Evolutionary conservation across 2,797 vertebrate species (phyloP).

Genomic region (Peromyscus aztecus): DNA sequence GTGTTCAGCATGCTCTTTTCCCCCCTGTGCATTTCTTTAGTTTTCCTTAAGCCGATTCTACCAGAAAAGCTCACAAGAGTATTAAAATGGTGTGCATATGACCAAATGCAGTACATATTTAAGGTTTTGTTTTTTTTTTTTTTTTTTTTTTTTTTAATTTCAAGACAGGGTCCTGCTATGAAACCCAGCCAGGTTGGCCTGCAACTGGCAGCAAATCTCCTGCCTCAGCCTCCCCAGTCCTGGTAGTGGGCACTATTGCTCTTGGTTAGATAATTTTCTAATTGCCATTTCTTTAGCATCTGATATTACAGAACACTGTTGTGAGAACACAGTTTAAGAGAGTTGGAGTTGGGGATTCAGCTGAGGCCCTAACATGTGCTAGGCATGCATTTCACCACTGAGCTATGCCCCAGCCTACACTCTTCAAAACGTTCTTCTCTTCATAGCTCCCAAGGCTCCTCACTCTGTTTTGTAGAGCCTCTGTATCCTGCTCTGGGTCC

Average conservation of each 20-base stretch:
- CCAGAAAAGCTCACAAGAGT: background rate
- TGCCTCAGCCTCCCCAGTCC: background rate
- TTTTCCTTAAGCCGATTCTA: slow-evolving; percentile 18
- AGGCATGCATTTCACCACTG: background rate
- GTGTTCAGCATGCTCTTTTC: background rate
- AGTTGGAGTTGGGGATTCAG: background rate
- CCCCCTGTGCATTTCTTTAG: background rate
- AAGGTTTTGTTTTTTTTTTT: background rate
- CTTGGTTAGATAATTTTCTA: background rate
- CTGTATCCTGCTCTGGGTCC: background rate
- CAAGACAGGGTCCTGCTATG: background rate
- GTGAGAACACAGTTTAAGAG: background rate
- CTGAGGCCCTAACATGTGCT: no score
- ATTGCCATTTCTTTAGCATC: background rate
- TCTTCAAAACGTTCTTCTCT: background rate
- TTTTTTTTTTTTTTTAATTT: background rate
- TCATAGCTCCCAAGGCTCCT: background rate
- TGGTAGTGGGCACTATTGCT: background rate
- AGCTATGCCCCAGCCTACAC: background rate
- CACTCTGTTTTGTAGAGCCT: background rate
- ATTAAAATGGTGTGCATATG: background rate
- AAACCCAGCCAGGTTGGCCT: background rate
- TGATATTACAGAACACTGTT: background rate
- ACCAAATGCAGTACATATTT: background rate
- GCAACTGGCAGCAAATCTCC: background rate